Evolutionary conservation across 2,888 invertebrate genomes (phyloP).

Genomic region (Scrobipalpa costella): DNA sequence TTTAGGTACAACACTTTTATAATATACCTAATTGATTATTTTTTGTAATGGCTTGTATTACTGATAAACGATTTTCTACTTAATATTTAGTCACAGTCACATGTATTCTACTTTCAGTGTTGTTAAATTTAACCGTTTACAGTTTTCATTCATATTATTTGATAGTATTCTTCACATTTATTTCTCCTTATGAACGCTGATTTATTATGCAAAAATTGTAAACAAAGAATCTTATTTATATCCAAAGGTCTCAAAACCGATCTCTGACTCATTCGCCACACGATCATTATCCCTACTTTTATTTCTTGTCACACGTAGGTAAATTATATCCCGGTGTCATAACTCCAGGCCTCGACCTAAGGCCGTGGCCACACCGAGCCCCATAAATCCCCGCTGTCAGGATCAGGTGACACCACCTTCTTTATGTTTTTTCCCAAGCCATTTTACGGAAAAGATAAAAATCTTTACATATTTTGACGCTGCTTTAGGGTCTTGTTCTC

Average conservation of each 20-base stretch:
- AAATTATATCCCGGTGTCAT: conserved; percentile 76
- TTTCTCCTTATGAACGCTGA: too few relatives aligned
- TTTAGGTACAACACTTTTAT: too few relatives aligned
- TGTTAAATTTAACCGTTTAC: too few relatives aligned
- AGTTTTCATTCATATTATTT: too few relatives aligned
- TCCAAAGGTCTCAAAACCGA: neutral
- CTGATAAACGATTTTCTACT: too few relatives aligned
- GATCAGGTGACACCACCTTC: conserved; percentile 82
- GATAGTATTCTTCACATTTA: too few relatives aligned
- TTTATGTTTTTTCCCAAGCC: conserved; percentile 83
- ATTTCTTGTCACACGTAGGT: conserved; percentile 67
- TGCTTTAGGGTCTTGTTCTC: conserved; percentile 77
- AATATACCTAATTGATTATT: too few relatives aligned
- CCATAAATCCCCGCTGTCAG: conserved; percentile 75
- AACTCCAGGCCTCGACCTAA: conserved; percentile 72
- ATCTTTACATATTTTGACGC: conserved; percentile 82
- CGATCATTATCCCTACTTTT: conserved; percentile 62
- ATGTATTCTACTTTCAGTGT: too few relatives aligned
- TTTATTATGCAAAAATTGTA: neutral
- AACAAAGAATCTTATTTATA: neutral
- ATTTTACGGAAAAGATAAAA: conserved; percentile 81
- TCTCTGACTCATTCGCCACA: conserved; percentile 48
- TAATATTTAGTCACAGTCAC: too few relatives aligned
- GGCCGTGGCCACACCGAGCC: conserved; percentile 76
- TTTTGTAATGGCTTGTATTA: too few relatives aligned